Evolutionary conservation across 2,113 vertebrate species (phyloP).

Genomic region (Gracilinanus agilis): DNA sequence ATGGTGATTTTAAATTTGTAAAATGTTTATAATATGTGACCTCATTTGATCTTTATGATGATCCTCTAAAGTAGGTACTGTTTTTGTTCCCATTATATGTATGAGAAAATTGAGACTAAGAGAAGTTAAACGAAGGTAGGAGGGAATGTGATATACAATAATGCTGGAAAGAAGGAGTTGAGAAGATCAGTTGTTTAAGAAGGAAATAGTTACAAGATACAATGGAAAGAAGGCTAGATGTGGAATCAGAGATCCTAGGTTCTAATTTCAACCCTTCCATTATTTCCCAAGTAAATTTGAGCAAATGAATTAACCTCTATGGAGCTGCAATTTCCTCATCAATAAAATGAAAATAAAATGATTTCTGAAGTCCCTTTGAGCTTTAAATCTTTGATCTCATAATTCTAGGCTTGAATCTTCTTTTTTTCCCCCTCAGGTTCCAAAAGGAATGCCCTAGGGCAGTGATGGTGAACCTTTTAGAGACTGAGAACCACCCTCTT

Average conservation of each 20-base stretch:
- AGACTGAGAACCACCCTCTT: no score
- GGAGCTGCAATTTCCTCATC: not conserved
- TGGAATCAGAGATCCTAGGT: not conserved
- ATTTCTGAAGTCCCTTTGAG: not conserved
- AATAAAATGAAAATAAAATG: not conserved
- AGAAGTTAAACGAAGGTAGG: not conserved
- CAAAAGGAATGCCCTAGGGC: not conserved
- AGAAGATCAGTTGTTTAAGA: not conserved
- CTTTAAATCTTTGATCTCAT: not conserved
- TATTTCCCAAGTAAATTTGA: not conserved
- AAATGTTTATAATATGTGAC: not conserved
- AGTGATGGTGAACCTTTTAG: not conserved
- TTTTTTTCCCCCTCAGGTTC: not conserved
- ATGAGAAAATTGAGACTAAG: not conserved
- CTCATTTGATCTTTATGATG: not conserved
- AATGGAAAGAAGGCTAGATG: not conserved
- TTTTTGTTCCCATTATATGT: not conserved
- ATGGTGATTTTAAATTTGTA: not conserved
- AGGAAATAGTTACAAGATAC: not conserved
- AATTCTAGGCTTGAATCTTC: not conserved
- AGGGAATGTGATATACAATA: not conserved
- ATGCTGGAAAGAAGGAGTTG: not conserved
- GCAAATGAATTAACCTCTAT: not conserved
- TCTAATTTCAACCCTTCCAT: not conserved
- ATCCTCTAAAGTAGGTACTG: not conserved